Evolutionary conservation across 1,140 invertebrate genomes (phyloP), one percentile per base, ranked within the genome.

Genomic region (Zaprionus ghesquierei): DNA sequence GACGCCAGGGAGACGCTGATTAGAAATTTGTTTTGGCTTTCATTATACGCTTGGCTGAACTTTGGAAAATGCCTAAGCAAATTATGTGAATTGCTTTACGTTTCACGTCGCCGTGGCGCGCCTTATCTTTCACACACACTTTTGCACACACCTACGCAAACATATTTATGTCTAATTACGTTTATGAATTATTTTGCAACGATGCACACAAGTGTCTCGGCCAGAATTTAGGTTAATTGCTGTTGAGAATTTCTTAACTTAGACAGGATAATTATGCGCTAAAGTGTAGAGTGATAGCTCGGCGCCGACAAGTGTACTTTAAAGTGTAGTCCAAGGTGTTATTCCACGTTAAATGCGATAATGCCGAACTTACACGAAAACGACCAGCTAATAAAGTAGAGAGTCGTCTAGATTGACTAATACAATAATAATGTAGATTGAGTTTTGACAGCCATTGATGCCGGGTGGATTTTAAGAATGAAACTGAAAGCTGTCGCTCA

Each of bases 141-240:
- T 27, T 15, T 10, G 20, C 41, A 20, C 41, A 12, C 41, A 46
- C 35, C 35, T 41, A 41, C 35, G 35, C 13, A 41, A 41, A 50
- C 13, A 18, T 60, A 38, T 65, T 20, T 68, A 6, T 22, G 2
- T 51, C 5, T 70, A 38, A 68, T 56, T 65, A 12, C 33, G 8
- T 80, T 56, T 72, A 22, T 56, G n/a, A 71, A 61, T 44, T 60
- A 73, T 41, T 58, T 62, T 54, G 33, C 10, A 55, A 44, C 46
- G 46, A 15, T 63, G 31, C 31, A 49, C 18, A 25, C 13, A 62
- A 44, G 22, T 49, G 31, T 31, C n/a, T 13, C 46, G 68, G 12
- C 29, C 51, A 41, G 55, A 62, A 81, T 75, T 72, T 87, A 75
- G 81, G 82, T 81, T 86, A 86, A 87, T 81, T 86, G 66, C 20